Base-by-base conservation (phyloP, 2,797 vertebrate genomes). In the Hippocampus kuda region DNA sequence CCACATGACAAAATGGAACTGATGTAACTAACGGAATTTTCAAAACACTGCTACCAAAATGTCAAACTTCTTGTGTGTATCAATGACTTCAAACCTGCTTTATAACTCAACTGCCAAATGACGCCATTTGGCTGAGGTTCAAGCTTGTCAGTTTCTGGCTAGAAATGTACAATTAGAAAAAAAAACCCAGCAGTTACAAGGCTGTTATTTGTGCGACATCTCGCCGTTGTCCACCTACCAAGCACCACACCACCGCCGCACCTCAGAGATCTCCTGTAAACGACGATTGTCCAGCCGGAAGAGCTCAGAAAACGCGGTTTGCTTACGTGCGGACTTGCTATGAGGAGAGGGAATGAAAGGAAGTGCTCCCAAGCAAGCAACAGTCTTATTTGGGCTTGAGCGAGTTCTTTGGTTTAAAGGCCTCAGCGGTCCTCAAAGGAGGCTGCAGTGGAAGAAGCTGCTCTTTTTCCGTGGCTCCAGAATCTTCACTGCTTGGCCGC, bases 401-500 rank as follows among this genome's bases (percentile, higher is more conserved):
- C 90, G 67, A 75, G 77, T 70, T 79, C 74, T 61, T 30, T 13
- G 30, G 30, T 70, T 67, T 70, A 73, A 73, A 71, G 73, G 72
- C 68, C 30, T 81, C 74, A 90, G 89, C 11, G 4, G 80, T 81
- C 85, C 91, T 98, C 94, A 99, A 91, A 98, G 94, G 71, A 99
- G 89, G 83, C 83, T 89, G 79, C 97, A 99, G 87, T 96, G 93
- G 89, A 99, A 99, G 90, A 99, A 98, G 88, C 93, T 94, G 93
- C 86, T 94, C 89, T 95, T 97, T 92, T 96, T 98, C 90, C 94
- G 94, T 75, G 92, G 95, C 73, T 97, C 95, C 3, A 92, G 94
- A 88, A 99, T 98, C 90, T 94, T 98, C 74, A 99, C 92, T 68
- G 94, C 96, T 27, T 96, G 95, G 89, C 82, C 93, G 89, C 92